A percentile compares a stretch with the other conserved stretches of the same genome.
Evolutionary conservation across 2,888 invertebrate species (phyloP).

Genomic region (Plagodis dolabraria): DNA sequence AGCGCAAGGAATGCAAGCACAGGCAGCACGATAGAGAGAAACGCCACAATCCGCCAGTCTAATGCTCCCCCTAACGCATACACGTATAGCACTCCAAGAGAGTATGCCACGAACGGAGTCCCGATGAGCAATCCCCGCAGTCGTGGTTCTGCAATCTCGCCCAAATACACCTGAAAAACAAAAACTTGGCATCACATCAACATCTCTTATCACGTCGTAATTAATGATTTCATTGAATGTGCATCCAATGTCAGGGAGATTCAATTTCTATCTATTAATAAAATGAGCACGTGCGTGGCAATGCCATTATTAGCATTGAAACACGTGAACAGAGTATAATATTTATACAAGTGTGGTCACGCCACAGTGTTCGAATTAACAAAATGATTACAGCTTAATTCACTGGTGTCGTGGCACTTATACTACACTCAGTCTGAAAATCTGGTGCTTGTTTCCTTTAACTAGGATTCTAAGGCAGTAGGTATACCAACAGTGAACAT

Average conservation of each 20-base stretch:
- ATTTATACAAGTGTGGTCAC: neutral
- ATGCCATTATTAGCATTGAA: neutral
- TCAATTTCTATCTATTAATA: neutral
- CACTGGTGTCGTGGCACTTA: too few relatives aligned
- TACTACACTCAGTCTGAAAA: too few relatives aligned
- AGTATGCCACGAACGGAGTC: conserved; percentile 90
- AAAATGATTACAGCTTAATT: too few relatives aligned
- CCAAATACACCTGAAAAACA: conserved; percentile 87
- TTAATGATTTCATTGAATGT: neutral
- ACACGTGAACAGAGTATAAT: neutral
- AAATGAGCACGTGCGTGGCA: neutral
- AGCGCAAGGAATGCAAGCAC: conserved; percentile 85
- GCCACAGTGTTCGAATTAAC: too few relatives aligned
- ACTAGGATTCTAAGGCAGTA: too few relatives aligned
- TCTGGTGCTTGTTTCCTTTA: too few relatives aligned
- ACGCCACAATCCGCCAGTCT: conserved; percentile 89
- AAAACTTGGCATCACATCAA: neutral
- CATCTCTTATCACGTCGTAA: neutral
- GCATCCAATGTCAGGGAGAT: neutral
- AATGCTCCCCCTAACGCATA: conserved; percentile 89
- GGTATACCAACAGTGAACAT: too few relatives aligned
- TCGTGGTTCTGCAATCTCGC: conserved; percentile 90
- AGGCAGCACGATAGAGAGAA: conserved; percentile 86
- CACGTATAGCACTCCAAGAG: conserved; percentile 89
- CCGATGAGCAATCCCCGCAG: conserved; percentile 88